These are phyloP conservation scores for Hypsopygia costalis DNA, from an alignment of 2,888 invertebrate genomes.

Conservation along the genomic window DNA sequence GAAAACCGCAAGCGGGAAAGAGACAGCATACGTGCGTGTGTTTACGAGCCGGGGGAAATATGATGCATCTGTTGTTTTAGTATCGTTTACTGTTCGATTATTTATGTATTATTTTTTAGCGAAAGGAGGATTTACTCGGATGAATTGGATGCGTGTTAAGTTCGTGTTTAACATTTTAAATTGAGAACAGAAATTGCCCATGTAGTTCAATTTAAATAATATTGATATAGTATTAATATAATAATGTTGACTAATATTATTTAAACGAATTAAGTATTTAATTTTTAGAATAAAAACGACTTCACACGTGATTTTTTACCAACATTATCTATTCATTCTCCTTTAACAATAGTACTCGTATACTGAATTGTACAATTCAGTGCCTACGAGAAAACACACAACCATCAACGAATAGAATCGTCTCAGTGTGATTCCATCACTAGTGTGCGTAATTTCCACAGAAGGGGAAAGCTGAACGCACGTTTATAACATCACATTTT, in stretches of 20 bases:
- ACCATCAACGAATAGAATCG: constrained; percentile 7
- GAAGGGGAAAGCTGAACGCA: constrained; percentile 61
- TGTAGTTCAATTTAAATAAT: too few species aligned
- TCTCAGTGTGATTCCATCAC: constrained; percentile 22
- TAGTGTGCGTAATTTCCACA: constrained; percentile 52
- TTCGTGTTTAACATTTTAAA: neutral
- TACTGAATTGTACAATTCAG: neutral
- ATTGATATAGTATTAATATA: too few species aligned
- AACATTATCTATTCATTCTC: too few species aligned
- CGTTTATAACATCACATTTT: constrained; percentile 47
- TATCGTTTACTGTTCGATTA: constrained; percentile 68
- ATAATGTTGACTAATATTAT: too few species aligned
- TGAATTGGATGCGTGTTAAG: constrained; percentile 23
- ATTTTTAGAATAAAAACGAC: too few species aligned
- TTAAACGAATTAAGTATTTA: too few species aligned
- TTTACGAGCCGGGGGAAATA: constrained; percentile 67
- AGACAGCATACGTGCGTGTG: constrained; percentile 57
- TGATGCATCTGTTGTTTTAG: constrained; percentile 78
- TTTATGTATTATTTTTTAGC: constrained; percentile 56
- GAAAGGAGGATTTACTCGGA: constrained; percentile 49
- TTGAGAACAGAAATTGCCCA: too few species aligned
- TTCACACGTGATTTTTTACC: too few species aligned
- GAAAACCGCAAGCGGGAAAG: constrained; percentile 40
- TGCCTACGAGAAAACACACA: neutral
- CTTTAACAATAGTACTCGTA: neutral